Conservation (phyloP, 1,140 invertebrate species). For the Trichonephila inaurata region DNA sequence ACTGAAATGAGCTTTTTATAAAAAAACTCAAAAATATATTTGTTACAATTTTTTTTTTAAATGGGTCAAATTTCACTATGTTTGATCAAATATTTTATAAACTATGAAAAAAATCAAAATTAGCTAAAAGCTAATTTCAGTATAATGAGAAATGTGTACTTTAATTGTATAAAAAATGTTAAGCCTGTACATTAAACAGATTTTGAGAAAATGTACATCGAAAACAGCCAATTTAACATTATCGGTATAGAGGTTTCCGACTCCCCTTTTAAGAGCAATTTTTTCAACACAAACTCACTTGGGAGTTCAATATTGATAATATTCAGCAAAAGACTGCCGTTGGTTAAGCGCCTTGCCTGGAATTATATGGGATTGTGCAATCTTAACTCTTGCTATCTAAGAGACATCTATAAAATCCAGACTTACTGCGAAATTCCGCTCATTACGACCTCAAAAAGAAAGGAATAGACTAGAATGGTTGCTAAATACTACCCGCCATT, state of each 20-base stretch:
- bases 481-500: neutral
- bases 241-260: neutral
- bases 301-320: slow-evolving; percentile 29
- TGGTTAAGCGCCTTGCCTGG: neutral
- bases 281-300: slow-evolving; percentile 12
- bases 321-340: neutral
- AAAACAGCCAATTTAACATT: neutral
- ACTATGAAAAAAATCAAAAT: no score
- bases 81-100: no score
- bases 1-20: no score
- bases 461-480: neutral
- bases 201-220: no score
- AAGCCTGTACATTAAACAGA: no score
- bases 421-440: neutral
- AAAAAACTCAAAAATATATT: no score
- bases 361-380: neutral
- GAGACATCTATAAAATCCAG: neutral
- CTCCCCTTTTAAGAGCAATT: no score
- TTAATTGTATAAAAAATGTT: no score
- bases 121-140: no score
- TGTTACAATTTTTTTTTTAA: no score
- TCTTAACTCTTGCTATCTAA: neutral
- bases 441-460: neutral
- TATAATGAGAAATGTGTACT: no score
- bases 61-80: no score